Evolutionary conservation across 1,140 invertebrate species (phyloP).

Genomic region (Nixonia krombeini): DNA sequence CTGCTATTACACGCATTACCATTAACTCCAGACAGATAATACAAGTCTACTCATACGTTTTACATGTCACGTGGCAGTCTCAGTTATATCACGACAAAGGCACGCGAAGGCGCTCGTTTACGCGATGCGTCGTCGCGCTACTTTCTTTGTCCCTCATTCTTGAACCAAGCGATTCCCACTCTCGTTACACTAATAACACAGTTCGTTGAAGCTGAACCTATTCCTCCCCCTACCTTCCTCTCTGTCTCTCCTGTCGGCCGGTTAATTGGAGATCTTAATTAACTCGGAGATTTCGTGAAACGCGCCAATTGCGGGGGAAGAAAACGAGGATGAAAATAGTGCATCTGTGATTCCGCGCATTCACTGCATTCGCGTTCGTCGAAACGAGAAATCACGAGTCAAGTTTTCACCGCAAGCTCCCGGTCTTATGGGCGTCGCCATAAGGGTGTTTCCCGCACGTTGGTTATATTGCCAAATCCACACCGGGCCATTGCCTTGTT

Average conservation of each 20-base stretch:
- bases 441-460: slow-evolving; percentile 34
- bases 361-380: slow-evolving; percentile 29
- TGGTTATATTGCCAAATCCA: slow-evolving; percentile 38
- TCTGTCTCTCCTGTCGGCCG: slow-evolving; percentile 18
- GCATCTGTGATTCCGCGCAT: slow-evolving; percentile 31
- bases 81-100: neutral
- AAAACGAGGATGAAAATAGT: slow-evolving; percentile 22
- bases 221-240: too few species aligned
- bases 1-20: slow-evolving; percentile 33
- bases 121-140: too few species aligned
- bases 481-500: slow-evolving; percentile 27
- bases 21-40: slow-evolving; percentile 27
- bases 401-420: slow-evolving; percentile 36
- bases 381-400: slow-evolving; percentile 40
- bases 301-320: slow-evolving; percentile 22
- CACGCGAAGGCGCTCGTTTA: too few species aligned
- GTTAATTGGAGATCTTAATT: slow-evolving; percentile 36
- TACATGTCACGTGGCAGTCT: slow-evolving; percentile 8
- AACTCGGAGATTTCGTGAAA: slow-evolving; percentile 38
- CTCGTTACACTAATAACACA: slow-evolving; percentile 36
- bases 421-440: slow-evolving; percentile 25
- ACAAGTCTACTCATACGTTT: slow-evolving; percentile 7
- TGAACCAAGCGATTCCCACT: slow-evolving; percentile 2
- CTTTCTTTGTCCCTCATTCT: too few species aligned
- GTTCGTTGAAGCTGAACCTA: slow-evolving; percentile 10